Evolutionary conservation across 2,888 invertebrate species (phyloP), one percentile per base, ranked within the genome.

Genomic region (Epirrhoe alternata): DNA sequence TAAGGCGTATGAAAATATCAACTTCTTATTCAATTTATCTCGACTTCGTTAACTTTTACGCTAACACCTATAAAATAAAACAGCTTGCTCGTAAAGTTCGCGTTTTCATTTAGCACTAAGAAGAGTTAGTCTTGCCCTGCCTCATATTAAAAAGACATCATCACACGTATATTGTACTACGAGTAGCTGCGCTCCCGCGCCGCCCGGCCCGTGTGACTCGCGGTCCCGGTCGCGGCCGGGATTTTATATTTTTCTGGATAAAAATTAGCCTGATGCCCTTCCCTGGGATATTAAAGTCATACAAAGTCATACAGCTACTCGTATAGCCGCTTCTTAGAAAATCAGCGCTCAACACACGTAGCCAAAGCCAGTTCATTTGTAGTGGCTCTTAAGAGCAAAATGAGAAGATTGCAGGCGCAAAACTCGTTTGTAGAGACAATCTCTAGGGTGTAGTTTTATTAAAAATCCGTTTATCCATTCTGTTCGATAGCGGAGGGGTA

Each of bases 351-450:
- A 47, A 6, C 47, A 47, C 47, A 47, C 16, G 47, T 47, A 47
- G 47, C 16, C 24, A 24, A 24, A 1, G 38, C 12, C 42, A 47
- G 47, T 47, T 42, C 14, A 47, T 16, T 47, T 47, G 47, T 47
- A 47, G 47, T 16, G 47, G 47, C 14, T 47, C 47, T 45, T 14
- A 45, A 14, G 45, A 45, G 6, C 6, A 45, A 45, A 14, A 45
- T 45, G 47, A 47, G 16, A 47, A 47, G 16, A 47, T 47, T 55
- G 45, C 42, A 24, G 35, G 45, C 24, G 45, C 42, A 30, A 17
- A 55, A 55, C 42, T 55, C 30, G 38, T 55, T 55, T 55, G 42
- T 24, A 45, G 55, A 55, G 42, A 42, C 45, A 45, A 38, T 54
- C 45, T n/a, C 42, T 5, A 24, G 10, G 38, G 38, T n/a, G 45